These are phyloP conservation scores for Solenopsis fugax DNA, from an alignment of 1,140 invertebrate species.

Conservation along the genomic window DNA sequence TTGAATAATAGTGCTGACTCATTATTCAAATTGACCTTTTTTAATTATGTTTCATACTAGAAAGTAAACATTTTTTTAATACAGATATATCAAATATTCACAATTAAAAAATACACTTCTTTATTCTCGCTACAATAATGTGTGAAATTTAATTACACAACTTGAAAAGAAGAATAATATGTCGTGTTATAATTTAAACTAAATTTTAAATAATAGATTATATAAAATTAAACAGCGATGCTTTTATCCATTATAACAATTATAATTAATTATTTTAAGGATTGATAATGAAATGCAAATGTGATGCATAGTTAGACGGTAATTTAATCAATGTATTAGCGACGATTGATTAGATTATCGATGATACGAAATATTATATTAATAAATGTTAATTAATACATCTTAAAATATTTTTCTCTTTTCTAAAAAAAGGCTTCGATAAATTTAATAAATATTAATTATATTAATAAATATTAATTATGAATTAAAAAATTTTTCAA, in stretches of 20 bases:
- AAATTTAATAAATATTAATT: neutral
- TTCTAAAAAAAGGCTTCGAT: neutral
- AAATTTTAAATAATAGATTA: neutral
- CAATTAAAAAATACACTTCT: neutral
- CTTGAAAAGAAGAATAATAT: neutral
- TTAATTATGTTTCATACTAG: neutral
- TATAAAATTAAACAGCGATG: too few species aligned
- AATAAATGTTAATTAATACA: conserved; percentile 7
- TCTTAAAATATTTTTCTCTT: neutral
- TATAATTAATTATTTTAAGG: neutral
- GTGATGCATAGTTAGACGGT: neutral
- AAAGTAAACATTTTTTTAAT: neutral
- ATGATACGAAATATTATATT: neutral
- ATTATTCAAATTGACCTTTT: neutral
- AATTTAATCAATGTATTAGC: neutral
- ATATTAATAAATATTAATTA: conserved; percentile 4
- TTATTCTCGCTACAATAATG: neutral
- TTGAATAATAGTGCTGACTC: neutral
- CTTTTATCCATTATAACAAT: conserved; percentile 11
- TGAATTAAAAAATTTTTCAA: neutral
- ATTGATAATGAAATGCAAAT: neutral
- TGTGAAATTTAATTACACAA: neutral
- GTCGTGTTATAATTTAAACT: neutral
- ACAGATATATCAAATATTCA: neutral
- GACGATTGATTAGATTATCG: neutral